A percentile compares a stretch with the other conserved stretches of the same genome.
Conservation (phyloP, 2,113 vertebrate genomes). For the Lagopus muta region DNA sequence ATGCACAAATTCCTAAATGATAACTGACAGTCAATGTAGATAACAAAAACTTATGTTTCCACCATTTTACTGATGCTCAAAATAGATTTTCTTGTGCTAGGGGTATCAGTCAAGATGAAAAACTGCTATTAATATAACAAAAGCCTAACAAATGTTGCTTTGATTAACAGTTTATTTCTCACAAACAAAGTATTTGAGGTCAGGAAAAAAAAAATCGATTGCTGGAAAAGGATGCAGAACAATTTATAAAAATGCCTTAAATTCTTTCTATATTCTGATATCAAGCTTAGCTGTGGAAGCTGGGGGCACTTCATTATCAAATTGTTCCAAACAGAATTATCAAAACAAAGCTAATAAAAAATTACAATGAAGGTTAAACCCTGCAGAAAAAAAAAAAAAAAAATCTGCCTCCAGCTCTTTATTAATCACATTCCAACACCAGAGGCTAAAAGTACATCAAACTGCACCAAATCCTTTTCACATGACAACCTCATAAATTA, state of each 20-base stretch:
- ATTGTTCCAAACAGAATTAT: constrained; percentile 48
- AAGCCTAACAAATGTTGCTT: background rate
- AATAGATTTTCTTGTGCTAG: constrained; percentile 11
- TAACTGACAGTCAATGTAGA: constrained; percentile 75
- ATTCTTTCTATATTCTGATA: constrained; percentile 27
- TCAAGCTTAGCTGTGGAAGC: constrained; percentile 42
- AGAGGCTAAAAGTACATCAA: constrained; percentile 82
- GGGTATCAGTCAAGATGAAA: constrained; percentile 17
- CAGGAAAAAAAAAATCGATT: background rate
- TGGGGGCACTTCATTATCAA: constrained; percentile 55
- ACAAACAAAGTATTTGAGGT: constrained; percentile 36
- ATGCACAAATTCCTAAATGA: constrained; percentile 67
- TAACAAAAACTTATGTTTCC: constrained; percentile 55
- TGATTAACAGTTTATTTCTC: constrained; percentile 45
- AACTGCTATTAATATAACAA: constrained; percentile 26
- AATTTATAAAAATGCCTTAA: background rate
- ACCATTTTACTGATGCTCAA: background rate
- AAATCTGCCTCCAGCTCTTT: constrained; percentile 76
- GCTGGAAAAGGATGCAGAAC: background rate
- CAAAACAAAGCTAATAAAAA: constrained; percentile 60
- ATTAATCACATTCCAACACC: constrained; percentile 84
- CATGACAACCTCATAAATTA: constrained; percentile 93
- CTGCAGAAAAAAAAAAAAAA: constrained; percentile 59
- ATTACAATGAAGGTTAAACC: constrained; percentile 66
- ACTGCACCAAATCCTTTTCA: constrained; percentile 86